Conservation (phyloP, 2,113 vertebrate genomes). For the Regulus satrapa region DNA sequence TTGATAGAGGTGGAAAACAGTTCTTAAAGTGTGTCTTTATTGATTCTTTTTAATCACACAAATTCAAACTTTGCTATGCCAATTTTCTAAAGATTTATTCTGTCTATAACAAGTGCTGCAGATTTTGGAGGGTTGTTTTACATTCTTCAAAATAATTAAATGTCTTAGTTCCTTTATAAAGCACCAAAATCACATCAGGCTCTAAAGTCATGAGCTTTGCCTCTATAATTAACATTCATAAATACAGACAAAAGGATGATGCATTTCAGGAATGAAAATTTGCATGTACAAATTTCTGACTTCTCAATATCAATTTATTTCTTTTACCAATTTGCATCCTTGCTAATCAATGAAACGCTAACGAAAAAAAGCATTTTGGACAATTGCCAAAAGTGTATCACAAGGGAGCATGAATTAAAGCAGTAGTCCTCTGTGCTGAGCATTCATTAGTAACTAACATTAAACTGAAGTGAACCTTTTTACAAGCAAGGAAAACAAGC, state of each 20-base stretch:
- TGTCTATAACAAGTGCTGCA: neutral
- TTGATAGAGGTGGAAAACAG: neutral
- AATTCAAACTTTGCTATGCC: neutral
- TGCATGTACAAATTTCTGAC: neutral
- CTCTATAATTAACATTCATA: neutral
- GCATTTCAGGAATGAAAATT: slow-evolving; percentile 10
- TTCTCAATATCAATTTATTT: neutral
- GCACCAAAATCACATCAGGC: neutral
- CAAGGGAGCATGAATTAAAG: neutral
- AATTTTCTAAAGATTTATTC: neutral
- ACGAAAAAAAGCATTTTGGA: neutral
- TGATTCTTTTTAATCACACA: neutral
- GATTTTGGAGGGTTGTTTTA: neutral
- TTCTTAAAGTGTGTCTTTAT: neutral
- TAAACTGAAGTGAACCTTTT: slow-evolving; percentile 24
- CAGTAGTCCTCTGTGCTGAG: neutral
- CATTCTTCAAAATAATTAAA: neutral
- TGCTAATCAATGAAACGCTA: neutral
- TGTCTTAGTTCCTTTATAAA: neutral
- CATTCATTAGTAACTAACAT: neutral
- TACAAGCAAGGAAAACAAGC: slow-evolving; percentile 1
- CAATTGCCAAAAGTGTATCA: neutral
- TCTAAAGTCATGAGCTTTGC: slow-evolving; percentile 1
- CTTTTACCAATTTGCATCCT: neutral
- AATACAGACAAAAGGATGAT: neutral